Conservation (phyloP, 2,113 vertebrate species). For the Bungarus multicinctus region DNA sequence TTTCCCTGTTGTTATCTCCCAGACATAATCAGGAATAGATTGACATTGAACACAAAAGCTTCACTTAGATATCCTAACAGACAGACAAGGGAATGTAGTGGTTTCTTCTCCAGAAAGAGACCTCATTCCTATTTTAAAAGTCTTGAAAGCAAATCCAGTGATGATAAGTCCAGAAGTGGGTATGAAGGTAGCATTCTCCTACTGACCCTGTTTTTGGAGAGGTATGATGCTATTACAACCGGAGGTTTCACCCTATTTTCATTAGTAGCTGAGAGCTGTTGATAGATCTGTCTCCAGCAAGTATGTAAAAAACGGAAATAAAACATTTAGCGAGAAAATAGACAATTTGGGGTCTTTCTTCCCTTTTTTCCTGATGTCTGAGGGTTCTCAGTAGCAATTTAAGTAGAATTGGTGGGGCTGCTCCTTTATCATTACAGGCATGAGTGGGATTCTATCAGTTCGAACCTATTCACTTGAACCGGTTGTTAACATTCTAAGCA, state of each 20-base stretch:
- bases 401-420: background rate
- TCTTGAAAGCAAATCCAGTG: background rate
- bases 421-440: background rate
- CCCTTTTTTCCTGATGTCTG: background rate
- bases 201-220: background rate
- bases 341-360: background rate
- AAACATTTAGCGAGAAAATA: background rate
- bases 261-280: background rate
- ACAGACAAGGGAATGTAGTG: background rate
- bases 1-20: background rate
- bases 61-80: background rate
- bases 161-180: background rate
- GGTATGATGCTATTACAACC: background rate
- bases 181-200: background rate
- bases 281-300: background rate
- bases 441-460: too few relatives aligned
- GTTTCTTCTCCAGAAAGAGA: background rate
- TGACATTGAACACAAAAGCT: background rate
- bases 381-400: background rate
- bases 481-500: too few relatives aligned
- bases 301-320: background rate
- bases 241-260: background rate
- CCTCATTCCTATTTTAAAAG: background rate
- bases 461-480: too few relatives aligned
- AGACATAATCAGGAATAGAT: background rate